These are phyloP conservation scores for Tetranychus truncatus DNA, from an alignment of 2,888 invertebrate species.

Conservation along the genomic window DNA sequence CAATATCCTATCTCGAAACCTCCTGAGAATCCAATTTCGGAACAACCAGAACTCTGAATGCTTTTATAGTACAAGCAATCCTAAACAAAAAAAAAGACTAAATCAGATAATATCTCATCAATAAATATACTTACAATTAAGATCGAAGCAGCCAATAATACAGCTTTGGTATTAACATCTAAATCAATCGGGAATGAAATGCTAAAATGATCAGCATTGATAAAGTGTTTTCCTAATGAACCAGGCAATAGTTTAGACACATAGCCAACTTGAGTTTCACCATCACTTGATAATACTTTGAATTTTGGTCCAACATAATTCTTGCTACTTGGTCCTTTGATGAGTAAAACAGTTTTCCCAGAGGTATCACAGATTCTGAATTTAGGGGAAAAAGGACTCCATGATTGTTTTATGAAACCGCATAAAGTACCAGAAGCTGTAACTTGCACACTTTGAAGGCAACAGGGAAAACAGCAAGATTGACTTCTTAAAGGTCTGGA, in stretches of 20 bases:
- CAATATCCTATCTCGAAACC: too few relatives aligned
- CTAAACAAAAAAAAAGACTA: neutral
- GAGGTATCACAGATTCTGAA: conserved; percentile 53
- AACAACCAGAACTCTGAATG: conserved; percentile 28
- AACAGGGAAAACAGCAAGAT: conserved; percentile 69
- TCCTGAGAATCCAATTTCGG: too few relatives aligned
- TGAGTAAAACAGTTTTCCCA: conserved; percentile 53
- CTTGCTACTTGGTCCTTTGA: conserved; percentile 63
- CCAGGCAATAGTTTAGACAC: conserved; percentile 82
- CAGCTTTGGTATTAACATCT: conserved; percentile 60
- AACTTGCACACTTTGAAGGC: conserved; percentile 58
- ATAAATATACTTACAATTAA: conserved; percentile 41
- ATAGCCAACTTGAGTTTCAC: conserved; percentile 55
- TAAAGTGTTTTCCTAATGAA: conserved; percentile 56
- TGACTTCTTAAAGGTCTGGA: conserved; percentile 52
- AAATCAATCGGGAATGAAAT: conserved; percentile 72
- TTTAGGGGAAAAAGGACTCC: conserved; percentile 31
- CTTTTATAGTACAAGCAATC: conserved; percentile 42
- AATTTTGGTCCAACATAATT: conserved; percentile 61
- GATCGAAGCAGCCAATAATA: conserved; percentile 60
- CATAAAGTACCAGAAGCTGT: conserved; percentile 38
- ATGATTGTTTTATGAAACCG: conserved; percentile 30
- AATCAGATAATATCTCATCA: neutral
- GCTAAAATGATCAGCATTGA: conserved; percentile 71
- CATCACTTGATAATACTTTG: conserved; percentile 42